Evolutionary conservation across 2,888 invertebrate genomes (phyloP), one percentile per base, ranked within the genome.

Genomic region (Calameuta idolon): DNA sequence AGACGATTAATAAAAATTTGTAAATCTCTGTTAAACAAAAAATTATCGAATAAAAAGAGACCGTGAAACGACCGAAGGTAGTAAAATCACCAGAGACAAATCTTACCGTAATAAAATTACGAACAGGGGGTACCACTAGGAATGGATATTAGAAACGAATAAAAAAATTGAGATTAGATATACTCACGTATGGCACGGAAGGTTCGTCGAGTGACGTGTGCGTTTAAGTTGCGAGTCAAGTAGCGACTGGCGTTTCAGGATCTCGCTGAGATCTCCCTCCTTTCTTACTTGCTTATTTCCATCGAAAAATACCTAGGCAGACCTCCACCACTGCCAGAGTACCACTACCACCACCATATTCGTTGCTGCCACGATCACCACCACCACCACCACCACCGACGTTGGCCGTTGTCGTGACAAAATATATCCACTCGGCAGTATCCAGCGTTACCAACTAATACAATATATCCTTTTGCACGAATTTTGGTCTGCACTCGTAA

Each of bases 211-310:
- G 73, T 78, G 80, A 76, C 76, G 80, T 86, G 85, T 89, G 89
- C 87, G 87, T 87, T 88, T 88, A 87, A 89, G 87, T 89, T 87
- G 89, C 87, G 88, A 89, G 90, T 89, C 86, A 88, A 89, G 87
- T 89, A 87, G 87, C 88, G 89, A 91, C 91, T 91, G 91, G 85
- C 85, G 82, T 85, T 81, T 81, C 80, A 81, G 75, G 75, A 77
- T 40, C 74, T 73, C 77, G 37, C 85, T 80, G 83, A 83, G 84
- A 83, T 84, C 86, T 87, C 82, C 83, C 84, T 84, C 85, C 85
- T 85, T 84, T 34, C 55, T 55, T 55, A 55, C 55, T 75, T 40
- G 74, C 69, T 74, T 75, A 75, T 75, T 77, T 75, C 77, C 75
- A 34, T 74, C 75, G 75, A 75, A 74, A 74, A 75, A 40, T 69